phyloP scores from a whole-genome alignment of 2,888 invertebrate species.

The Ormyrus nitidulus region DNA sequence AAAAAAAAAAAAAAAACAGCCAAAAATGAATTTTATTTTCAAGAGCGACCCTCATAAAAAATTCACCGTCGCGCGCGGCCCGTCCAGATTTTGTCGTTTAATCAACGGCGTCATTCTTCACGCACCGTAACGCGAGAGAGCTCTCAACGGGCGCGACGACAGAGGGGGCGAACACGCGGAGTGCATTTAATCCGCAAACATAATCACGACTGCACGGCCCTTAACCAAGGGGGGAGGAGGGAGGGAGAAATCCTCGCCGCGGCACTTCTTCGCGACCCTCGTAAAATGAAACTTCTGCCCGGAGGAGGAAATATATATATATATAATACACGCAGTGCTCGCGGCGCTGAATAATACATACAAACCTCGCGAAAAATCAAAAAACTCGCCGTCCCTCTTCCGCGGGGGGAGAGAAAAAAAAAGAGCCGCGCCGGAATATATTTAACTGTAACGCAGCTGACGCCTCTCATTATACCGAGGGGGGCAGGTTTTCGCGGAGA shows the following conservation, averaged over 20 bases:
- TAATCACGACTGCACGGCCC: constrained; percentile 2
- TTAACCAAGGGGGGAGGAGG: too few species aligned
- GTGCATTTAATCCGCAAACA: constrained; percentile 20
- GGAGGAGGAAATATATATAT: background rate
- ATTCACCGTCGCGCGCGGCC: too few species aligned
- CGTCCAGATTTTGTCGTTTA: too few species aligned
- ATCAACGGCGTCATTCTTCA: too few species aligned
- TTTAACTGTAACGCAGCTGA: constrained; percentile 30
- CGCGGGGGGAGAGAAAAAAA: background rate
- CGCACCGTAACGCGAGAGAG: too few species aligned
- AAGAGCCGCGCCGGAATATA: background rate
- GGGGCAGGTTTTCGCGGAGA: constrained; percentile 17
- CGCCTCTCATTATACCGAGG: constrained; percentile 22
- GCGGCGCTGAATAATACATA: constrained; percentile 34
- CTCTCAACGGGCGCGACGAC: background rate
- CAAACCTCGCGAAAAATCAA: constrained; percentile 29
- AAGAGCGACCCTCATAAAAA: too few species aligned
- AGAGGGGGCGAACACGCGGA: background rate
- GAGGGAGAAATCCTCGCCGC: background rate
- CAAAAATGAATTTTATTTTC: too few species aligned
- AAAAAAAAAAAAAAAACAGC: too few species aligned
- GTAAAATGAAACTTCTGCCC: background rate
- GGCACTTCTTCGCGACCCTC: background rate
- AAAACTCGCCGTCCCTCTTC: constrained; percentile 5
- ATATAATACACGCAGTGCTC: background rate